phyloP scores from a whole-genome alignment of 2,113 vertebrate genomes.

The Lophius piscatorius region DNA sequence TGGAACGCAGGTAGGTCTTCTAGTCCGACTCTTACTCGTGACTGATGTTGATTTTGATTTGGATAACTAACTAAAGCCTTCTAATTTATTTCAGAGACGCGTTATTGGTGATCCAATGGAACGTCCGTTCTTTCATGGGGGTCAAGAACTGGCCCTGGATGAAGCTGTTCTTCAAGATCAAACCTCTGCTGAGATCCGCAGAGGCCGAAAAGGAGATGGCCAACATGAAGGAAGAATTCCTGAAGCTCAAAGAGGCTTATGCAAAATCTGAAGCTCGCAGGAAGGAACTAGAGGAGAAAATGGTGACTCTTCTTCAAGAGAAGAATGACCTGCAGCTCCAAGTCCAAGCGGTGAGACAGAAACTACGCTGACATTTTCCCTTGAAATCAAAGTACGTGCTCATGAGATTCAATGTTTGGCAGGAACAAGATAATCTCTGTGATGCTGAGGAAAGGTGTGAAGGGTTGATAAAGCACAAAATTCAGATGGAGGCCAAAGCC shows the following conservation, averaged over 20 bases:
- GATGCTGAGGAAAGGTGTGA: conserved; percentile 91
- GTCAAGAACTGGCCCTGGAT: conserved; percentile 94
- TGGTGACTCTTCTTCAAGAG: conserved; percentile 92
- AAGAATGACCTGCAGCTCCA: conserved; percentile 92
- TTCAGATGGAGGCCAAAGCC: conserved; percentile 88
- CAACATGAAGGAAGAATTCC: conserved; percentile 83
- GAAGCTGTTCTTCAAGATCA: conserved; percentile 92
- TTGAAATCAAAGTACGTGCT: not conserved
- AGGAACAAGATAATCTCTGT: conserved; percentile 90
- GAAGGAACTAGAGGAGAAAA: conserved; percentile 93
- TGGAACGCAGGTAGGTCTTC: conserved; percentile 85
- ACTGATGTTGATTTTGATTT: not conserved
- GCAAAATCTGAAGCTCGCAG: conserved; percentile 88
- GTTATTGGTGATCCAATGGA: conserved; percentile 90
- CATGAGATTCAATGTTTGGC: conserved; percentile 11
- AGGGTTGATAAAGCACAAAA: conserved; percentile 90
- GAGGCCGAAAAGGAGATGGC: conserved; percentile 88
- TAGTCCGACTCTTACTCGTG: not conserved
- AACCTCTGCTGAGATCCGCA: conserved; percentile 86
- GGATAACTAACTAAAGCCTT: not conserved
- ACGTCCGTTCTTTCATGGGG: conserved; percentile 89
- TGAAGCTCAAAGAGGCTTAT: conserved; percentile 83
- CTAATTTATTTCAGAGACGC: conserved; percentile 79
- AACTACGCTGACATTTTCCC: conserved; percentile 39
- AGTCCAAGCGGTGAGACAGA: conserved; percentile 86